phyloP scores from a whole-genome alignment of 2,888 invertebrate species.

The Venusia cambrica region DNA sequence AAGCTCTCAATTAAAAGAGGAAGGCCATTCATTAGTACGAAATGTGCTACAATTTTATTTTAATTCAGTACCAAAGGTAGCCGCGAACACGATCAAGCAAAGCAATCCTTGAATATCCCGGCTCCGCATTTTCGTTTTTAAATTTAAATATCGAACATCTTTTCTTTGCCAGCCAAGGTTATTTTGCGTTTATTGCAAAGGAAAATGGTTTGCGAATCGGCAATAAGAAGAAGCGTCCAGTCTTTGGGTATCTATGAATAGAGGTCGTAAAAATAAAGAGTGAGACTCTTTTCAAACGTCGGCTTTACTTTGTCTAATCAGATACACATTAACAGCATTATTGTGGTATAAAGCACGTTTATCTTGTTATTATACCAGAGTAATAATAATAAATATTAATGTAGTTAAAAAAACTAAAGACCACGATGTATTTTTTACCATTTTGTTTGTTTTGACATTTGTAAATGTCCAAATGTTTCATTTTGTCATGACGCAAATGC shows the following conservation, averaged over 20 bases:
- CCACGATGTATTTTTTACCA: no score
- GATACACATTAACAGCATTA: background rate
- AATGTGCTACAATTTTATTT: conserved; percentile 15
- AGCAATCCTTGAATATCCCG: conserved; percentile 21
- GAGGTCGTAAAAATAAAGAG: conserved; percentile 29
- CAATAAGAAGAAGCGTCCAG: conserved; percentile 42
- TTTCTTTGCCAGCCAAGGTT: conserved; percentile 34
- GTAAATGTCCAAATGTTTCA: no score
- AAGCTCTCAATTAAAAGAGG: conserved; percentile 13
- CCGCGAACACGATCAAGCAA: conserved; percentile 18
- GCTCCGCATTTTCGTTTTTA: conserved; percentile 27
- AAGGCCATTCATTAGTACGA: conserved; percentile 11
- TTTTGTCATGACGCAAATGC: no score
- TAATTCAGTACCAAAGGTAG: conserved; percentile 4
- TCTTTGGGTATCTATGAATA: conserved; percentile 40
- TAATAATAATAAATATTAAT: no score
- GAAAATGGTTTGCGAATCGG: conserved; percentile 48
- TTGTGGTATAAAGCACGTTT: background rate
- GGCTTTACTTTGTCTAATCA: conserved; percentile 3
- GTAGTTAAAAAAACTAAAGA: no score
- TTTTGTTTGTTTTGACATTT: no score
- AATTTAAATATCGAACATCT: conserved; percentile 38
- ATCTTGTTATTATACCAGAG: no score
- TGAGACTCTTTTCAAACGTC: conserved; percentile 9
- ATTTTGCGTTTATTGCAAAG: conserved; percentile 40